Conservation (phyloP, 2,797 vertebrate genomes). For the Argyrosomus regius region DNA sequence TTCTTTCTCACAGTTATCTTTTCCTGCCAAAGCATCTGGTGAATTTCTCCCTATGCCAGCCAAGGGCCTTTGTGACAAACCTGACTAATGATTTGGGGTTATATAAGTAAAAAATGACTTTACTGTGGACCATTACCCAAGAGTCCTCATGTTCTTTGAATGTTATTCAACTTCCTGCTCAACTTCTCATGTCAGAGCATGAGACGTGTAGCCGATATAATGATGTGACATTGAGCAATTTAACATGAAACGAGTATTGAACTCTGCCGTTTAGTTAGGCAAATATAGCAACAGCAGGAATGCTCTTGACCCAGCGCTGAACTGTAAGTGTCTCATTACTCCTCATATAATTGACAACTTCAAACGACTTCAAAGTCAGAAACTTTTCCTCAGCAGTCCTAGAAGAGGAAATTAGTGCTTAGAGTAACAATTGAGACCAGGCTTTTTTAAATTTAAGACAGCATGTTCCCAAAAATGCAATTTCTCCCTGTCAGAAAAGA, state of each 20-base stretch:
- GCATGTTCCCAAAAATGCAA: constrained; percentile 4
- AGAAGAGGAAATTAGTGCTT: constrained; percentile 15
- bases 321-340: constrained; percentile 26
- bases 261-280: background rate
- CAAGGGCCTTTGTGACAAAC: background rate
- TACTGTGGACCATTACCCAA: background rate
- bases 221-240: background rate
- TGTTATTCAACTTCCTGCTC: constrained; percentile 20
- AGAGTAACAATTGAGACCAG: background rate
- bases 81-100: background rate
- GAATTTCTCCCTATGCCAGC: background rate
- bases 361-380: constrained; percentile 9
- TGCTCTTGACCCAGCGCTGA: constrained; percentile 9
- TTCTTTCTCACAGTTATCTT: background rate
- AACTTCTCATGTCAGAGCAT: background rate
- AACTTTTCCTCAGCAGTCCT: background rate
- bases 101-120: background rate
- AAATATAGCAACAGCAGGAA: constrained; percentile 9
- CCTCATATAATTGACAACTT: constrained; percentile 1
- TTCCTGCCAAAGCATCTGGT: background rate
- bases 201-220: background rate
- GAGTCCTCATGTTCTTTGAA: constrained; percentile 8
- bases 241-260: background rate
- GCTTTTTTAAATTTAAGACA: background rate
- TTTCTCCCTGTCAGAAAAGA: constrained; percentile 15